Percentiles rank a stretch among this genome's conserved stretches.
Evolutionary conservation across 2,113 vertebrate genomes (phyloP).

Genomic region (Neotoma lepida): DNA sequence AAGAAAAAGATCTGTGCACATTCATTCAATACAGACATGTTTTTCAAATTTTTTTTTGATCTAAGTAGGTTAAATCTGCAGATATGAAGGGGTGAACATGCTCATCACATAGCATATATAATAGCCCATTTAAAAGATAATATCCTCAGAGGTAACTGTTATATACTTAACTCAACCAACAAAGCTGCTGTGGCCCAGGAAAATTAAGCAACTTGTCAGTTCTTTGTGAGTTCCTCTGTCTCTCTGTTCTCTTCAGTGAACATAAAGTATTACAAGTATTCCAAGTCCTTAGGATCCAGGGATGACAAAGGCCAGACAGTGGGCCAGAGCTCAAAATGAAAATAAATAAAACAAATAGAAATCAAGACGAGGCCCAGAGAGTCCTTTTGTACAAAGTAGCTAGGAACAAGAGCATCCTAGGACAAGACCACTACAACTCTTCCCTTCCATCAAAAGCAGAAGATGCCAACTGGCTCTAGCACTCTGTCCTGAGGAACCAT

Average conservation of each 20-base stretch:
- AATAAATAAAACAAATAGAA: background rate
- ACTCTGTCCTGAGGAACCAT: background rate
- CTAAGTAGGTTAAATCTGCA: background rate
- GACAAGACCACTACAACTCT: rapidly evolving
- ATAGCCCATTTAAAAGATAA: background rate
- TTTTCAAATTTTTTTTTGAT: background rate
- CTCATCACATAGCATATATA: background rate
- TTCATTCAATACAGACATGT: background rate
- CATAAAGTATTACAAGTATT: background rate
- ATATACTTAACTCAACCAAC: background rate
- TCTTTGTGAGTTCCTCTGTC: background rate
- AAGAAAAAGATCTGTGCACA: background rate
- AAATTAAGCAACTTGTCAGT: background rate
- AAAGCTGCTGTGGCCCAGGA: background rate
- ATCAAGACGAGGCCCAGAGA: background rate
- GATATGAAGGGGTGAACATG: background rate
- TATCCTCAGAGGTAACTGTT: background rate
- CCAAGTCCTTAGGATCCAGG: background rate
- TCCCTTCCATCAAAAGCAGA: background rate
- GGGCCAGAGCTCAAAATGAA: background rate
- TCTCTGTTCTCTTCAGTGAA: background rate
- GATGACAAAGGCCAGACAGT: background rate
- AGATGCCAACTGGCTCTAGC: background rate
- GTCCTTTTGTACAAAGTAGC: background rate
- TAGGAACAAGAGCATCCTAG: background rate